Conservation (phyloP, 2,113 vertebrate genomes). For the Azemiops feae region DNA sequence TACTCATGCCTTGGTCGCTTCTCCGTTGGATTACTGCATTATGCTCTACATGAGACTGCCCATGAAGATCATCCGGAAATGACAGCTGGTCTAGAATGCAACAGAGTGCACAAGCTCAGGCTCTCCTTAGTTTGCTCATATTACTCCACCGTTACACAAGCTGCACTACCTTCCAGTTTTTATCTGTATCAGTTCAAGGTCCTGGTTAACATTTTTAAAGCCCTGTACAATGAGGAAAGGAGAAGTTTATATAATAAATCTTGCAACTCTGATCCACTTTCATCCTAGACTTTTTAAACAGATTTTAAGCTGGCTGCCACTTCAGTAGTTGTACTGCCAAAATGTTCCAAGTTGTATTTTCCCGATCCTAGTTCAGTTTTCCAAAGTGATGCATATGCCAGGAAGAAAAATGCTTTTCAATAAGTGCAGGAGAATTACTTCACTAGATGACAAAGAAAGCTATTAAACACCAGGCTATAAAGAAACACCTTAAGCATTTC, state of each 20-base stretch:
- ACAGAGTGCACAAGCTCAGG: not conserved
- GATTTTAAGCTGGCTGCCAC: not conserved
- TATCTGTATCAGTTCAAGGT: not conserved
- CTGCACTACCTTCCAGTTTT: not conserved
- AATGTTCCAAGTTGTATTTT: not conserved
- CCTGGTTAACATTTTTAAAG: not conserved
- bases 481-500: constrained; percentile 25
- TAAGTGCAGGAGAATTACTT: not conserved
- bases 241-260: not conserved
- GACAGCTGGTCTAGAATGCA: not conserved
- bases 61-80: not conserved
- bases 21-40: not conserved
- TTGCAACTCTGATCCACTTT: not conserved
- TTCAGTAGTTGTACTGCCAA: not conserved
- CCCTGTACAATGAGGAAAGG: not conserved
- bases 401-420: not conserved
- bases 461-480: constrained; percentile 4
- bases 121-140: not conserved
- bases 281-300: not conserved
- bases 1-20: not conserved
- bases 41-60: not conserved
- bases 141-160: not conserved
- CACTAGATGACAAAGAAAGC: not conserved
- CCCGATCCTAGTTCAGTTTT: not conserved
- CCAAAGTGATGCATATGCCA: not conserved